phyloP scores from a whole-genome alignment of 2,797 vertebrate genomes.

The Hippopotamyrus pictus region DNA sequence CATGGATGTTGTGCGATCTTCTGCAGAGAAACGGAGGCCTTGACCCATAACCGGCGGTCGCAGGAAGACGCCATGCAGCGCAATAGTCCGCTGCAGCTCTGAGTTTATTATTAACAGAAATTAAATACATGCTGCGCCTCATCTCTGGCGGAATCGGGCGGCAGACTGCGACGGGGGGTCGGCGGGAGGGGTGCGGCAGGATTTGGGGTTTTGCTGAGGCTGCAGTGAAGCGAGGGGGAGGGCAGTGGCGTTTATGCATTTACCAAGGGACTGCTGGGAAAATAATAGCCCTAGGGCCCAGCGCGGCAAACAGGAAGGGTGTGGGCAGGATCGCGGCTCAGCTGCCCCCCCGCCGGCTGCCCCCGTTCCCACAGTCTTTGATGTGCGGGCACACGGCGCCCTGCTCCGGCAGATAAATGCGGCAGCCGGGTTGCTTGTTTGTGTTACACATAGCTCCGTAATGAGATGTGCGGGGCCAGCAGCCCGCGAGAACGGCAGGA shows the following conservation, averaged over 20 bases:
- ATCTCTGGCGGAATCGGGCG: background rate
- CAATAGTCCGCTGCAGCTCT: background rate
- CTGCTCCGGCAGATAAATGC: conserved; percentile 67
- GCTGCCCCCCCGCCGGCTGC: conserved; percentile 62
- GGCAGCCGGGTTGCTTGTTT: conserved; percentile 58
- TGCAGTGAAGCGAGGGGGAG: conserved; percentile 15
- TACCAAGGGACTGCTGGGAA: conserved; percentile 56
- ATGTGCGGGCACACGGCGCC: conserved; percentile 60
- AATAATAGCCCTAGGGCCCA: conserved; percentile 66
- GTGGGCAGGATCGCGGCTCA: conserved; percentile 71
- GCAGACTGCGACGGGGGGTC: background rate
- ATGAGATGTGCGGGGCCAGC: conserved; percentile 40
- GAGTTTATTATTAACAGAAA: background rate
- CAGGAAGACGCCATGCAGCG: background rate
- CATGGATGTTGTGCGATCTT: background rate
- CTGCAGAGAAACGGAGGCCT: background rate
- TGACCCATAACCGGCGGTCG: background rate
- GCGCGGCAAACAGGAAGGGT: conserved; percentile 75
- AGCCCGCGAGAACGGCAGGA: conserved; percentile 38
- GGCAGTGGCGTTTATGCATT: conserved; percentile 36
- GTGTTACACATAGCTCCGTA: conserved; percentile 54
- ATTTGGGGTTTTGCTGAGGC: background rate
- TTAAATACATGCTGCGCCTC: background rate
- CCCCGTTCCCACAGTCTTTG: conserved; percentile 75
- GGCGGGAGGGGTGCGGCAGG: background rate